Conservation (phyloP, 2,113 vertebrate genomes). For the Nothocercus julius region DNA sequence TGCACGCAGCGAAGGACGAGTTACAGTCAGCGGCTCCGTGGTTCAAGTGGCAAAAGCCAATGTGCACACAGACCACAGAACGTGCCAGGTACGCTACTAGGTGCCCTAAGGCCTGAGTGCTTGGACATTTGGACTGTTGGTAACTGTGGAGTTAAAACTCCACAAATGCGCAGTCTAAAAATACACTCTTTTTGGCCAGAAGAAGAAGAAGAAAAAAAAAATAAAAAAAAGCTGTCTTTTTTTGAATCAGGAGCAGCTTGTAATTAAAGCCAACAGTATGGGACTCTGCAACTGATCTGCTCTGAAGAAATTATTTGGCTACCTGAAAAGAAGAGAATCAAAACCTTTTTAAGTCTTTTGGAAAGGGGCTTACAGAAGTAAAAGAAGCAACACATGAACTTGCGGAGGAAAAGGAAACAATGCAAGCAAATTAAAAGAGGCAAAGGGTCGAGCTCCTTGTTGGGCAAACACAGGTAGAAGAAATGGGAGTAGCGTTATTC, state of each 20-base stretch:
- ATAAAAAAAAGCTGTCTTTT: background rate
- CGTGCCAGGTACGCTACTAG: background rate
- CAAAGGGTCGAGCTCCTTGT: background rate
- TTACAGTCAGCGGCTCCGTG: background rate
- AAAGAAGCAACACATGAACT: background rate
- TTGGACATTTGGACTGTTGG: background rate
- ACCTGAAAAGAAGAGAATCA: constrained; percentile 38
- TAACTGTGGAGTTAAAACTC: background rate
- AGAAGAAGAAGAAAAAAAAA: background rate
- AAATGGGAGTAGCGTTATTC: background rate
- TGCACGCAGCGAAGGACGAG: background rate
- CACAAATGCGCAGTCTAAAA: constrained; percentile 11
- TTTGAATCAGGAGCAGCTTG: background rate
- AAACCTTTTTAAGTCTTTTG: background rate
- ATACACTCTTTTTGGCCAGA: background rate
- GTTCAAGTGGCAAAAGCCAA: background rate
- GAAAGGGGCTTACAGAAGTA: background rate
- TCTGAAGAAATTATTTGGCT: constrained; percentile 64
- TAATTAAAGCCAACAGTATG: constrained; percentile 2
- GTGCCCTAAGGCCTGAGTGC: background rate
- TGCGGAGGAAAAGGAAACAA: constrained; percentile 23
- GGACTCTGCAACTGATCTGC: constrained; percentile 21
- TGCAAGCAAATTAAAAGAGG: background rate
- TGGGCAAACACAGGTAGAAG: background rate
- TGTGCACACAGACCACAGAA: background rate